Base-by-base conservation (phyloP, 2,797 vertebrate genomes). In the Balearica regulorum region DNA sequence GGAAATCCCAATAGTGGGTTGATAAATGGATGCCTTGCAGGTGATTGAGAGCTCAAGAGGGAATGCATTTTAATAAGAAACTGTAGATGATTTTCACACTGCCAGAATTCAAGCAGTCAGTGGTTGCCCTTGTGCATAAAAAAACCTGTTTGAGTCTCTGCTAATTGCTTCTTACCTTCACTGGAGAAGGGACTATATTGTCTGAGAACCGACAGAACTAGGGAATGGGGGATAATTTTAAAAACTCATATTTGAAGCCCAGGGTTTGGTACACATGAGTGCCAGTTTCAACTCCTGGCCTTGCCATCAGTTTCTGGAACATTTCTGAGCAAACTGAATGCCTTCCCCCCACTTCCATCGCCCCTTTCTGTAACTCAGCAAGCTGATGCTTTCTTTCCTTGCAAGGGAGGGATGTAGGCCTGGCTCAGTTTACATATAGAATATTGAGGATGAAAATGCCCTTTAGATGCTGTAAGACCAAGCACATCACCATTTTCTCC, bases 141-240 rank as follows among this genome's bases (percentile, higher is more conserved):
- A 83, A 92, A 89, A 17, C 35, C 35, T 73, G 20, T 70, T 83
- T 33, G 26, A 29, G 31, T 86, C 31, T 91, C 43, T 86, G 43
- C 29, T 94, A 41, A 35, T 91, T 62, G 44, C 54, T 90, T 93
- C 55, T 80, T 72, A 18, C 53, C 28, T 48, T 94, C 21, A 11
- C 20, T 61, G 33, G 69, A 79, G 49, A 62, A 88, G 39, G 25
- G 37, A 53, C 6, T 79, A 4, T 65, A 57, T 61, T 71, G 13
- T 90, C 60, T 69, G 28, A 49, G 28, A 89, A 82, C 31, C 77
- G 66, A 18, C 9, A 20, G 31, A 72, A 35, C 18, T n/a, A 49
- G 26, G n/a, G 10, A 86, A 31, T 16, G 65, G 13, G 8, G n/a
- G 20, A 13, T 77, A 35, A 46, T 71, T 73, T 77, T 57, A 20